Evolutionary conservation across 2,113 vertebrate species (phyloP), one percentile per base, ranked within the genome.

Genomic region (Emydura subglobosa): DNA sequence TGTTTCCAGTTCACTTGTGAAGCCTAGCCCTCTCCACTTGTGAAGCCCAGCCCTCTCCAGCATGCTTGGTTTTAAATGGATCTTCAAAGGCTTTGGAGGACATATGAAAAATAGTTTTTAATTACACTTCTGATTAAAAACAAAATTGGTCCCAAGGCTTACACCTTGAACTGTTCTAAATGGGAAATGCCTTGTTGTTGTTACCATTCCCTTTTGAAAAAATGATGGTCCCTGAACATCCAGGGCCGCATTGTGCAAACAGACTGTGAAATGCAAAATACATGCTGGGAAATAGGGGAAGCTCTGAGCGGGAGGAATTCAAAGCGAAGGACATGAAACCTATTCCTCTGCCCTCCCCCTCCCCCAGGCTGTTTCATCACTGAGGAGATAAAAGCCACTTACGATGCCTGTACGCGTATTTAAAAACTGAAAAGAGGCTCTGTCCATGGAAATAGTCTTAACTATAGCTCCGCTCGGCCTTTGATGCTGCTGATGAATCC

Each of bases 121-220:
- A 95, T 96, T 95, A 85, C 0, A 29, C 24, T 51, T 87, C 42
- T 89, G 61, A 95, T 95, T 95, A 96, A 51, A n/a, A 61, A 57
- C 0, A 80, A 59, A 81, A 79, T 89, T 19, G 6, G 92, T 85
- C 92, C 91, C 0, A 0, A 61, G 94, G 93, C 95, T 92, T 7
- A 89, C 34, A 91, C 53, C 83, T 92, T 11, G 12, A 39, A 6
- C 39, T 92, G 90, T 86, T 82, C 84, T 44, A 54, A 49, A 57
- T 89, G 81, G 25, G 44, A 72, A 85, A 39, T 55, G 78, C 47
- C 44, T 11, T 27, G 1, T 54, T 94, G 19, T 85, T 12, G 17
- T 2, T 12, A 51, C 29, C 13, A 65, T 49, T 79, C 24, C 72
- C 78, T 86, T 21, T 5, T 24, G 6, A 5, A 7, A 2, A 0